These are phyloP conservation scores for Heterotis niloticus DNA, from an alignment of 2,113 vertebrate species.

Conservation along the genomic window DNA sequence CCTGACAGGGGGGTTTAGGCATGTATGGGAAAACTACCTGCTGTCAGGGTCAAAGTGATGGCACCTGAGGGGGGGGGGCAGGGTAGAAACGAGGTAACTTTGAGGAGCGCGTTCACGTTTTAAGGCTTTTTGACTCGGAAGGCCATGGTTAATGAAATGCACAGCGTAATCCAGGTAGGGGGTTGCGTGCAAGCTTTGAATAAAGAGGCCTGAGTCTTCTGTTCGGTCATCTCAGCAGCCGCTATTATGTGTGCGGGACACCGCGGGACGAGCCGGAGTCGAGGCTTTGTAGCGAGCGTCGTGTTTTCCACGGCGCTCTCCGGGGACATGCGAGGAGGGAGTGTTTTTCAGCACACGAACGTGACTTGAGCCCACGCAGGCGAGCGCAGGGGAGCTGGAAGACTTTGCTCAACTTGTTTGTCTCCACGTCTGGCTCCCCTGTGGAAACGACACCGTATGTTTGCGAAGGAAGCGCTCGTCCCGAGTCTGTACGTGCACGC, in stretches of 20 bases:
- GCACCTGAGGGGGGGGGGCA: not conserved
- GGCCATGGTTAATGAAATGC: not conserved
- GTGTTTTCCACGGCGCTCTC: not conserved
- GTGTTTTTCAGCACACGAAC: not conserved
- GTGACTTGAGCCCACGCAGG: not conserved
- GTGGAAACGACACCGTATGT: not conserved
- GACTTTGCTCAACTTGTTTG: not conserved
- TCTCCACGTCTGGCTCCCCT: not conserved
- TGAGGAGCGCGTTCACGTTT: not conserved
- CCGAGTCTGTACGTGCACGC: constrained; percentile 16
- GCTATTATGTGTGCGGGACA: not conserved
- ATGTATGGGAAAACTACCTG: not conserved
- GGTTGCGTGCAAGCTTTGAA: not conserved
- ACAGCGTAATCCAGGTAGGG: not conserved
- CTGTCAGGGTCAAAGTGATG: not conserved
- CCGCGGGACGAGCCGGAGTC: not conserved
- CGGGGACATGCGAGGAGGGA: not conserved
- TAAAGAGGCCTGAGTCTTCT: not conserved
- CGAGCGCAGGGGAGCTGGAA: not conserved
- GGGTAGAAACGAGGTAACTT: not conserved
- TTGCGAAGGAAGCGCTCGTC: constrained; percentile 38
- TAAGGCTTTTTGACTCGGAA: not conserved
- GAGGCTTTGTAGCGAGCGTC: not conserved
- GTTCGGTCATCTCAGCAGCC: not conserved
- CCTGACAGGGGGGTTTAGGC: not conserved